A percentile compares a stretch with the other conserved stretches of the same genome.
Conservation (phyloP, 2,888 invertebrate species). For the Drosophila mimetica region DNA sequence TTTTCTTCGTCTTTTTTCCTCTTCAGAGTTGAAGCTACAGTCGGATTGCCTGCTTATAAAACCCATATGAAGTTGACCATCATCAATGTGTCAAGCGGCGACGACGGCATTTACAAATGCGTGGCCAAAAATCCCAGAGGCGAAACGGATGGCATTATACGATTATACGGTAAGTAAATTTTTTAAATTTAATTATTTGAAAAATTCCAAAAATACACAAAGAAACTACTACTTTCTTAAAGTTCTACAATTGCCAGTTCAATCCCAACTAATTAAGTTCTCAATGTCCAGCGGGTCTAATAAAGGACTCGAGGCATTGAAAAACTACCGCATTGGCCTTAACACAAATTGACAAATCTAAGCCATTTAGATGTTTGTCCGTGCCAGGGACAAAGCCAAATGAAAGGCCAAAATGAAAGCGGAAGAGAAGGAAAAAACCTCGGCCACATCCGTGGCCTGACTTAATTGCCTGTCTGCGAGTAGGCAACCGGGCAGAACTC, state of each 20-base stretch:
- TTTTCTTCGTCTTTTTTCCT: neutral
- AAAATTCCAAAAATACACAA: neutral
- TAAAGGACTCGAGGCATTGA: slow-evolving; percentile 36
- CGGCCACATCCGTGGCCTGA: slow-evolving; percentile 52
- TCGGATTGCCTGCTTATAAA: slow-evolving; percentile 90
- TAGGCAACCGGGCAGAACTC: slow-evolving; percentile 6
- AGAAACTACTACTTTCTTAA: slow-evolving; percentile 3
- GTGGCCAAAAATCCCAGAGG: slow-evolving; percentile 94
- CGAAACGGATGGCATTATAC: slow-evolving; percentile 94
- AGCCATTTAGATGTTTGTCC: slow-evolving; percentile 61
- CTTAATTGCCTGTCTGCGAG: slow-evolving; percentile 64
- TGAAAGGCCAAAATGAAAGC: slow-evolving; percentile 31
- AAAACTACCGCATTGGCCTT: slow-evolving; percentile 70
- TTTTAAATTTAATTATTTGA: slow-evolving; percentile 12
- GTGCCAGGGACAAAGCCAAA: slow-evolving; percentile 49
- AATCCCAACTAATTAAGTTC: slow-evolving; percentile 63
- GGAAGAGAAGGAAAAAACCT: slow-evolving; percentile 45
- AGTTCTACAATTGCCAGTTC: slow-evolving; percentile 13
- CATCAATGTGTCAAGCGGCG: slow-evolving; percentile 89
- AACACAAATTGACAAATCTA: slow-evolving; percentile 74
- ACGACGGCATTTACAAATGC: slow-evolving; percentile 95
- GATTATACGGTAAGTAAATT: slow-evolving; percentile 89
- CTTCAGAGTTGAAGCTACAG: slow-evolving; percentile 87
- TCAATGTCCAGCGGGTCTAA: slow-evolving; percentile 34
- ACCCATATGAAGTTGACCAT: slow-evolving; percentile 95